Percentiles rank a stretch among this genome's conserved stretches.
Conservation (phyloP, 2,888 invertebrate species). For the Eristalis tenax region DNA sequence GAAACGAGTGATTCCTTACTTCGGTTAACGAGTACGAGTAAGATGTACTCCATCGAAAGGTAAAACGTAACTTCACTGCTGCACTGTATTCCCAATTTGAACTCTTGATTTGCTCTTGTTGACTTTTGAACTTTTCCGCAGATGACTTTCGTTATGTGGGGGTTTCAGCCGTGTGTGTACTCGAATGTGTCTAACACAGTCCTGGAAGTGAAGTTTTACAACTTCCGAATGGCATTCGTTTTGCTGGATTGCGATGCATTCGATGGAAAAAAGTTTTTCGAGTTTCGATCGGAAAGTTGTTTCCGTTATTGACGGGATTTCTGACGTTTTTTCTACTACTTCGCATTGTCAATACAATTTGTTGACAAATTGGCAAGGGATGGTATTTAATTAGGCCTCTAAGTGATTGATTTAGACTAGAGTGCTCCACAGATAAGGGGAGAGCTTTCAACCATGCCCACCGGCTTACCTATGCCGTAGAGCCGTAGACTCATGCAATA, state of each 20-base stretch:
- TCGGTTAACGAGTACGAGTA: slow-evolving; percentile 52
- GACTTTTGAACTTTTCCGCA: slow-evolving; percentile 63
- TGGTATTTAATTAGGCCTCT: background rate
- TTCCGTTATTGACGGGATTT: slow-evolving; percentile 6
- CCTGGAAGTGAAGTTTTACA: slow-evolving; percentile 56
- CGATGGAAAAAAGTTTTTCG: slow-evolving; percentile 46
- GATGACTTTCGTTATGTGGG: slow-evolving; percentile 53
- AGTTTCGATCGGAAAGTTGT: slow-evolving; percentile 57
- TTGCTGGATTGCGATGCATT: slow-evolving; percentile 55
- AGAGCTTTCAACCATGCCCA: too few relatives aligned
- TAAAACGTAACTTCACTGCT: slow-evolving; percentile 15
- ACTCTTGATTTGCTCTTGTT: slow-evolving; percentile 71
- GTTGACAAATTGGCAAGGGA: slow-evolving; percentile 1
- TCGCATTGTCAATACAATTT: slow-evolving; percentile 35
- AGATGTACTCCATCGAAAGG: slow-evolving; percentile 43
- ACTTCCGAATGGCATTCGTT: slow-evolving; percentile 63
- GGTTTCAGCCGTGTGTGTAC: background rate
- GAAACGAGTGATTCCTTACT: slow-evolving; percentile 38
- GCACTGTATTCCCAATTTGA: slow-evolving; percentile 61
- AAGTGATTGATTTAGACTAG: background rate
- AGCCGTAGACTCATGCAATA: too few relatives aligned
- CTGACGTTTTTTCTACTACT: slow-evolving; percentile 16
- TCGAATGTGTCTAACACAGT: background rate
- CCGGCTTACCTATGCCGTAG: too few relatives aligned
- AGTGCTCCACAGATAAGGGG: background rate